These are phyloP conservation scores for Pipistrellus pygmaeus DNA, from an alignment of 2,797 vertebrate species.

Conservation along the genomic window DNA sequence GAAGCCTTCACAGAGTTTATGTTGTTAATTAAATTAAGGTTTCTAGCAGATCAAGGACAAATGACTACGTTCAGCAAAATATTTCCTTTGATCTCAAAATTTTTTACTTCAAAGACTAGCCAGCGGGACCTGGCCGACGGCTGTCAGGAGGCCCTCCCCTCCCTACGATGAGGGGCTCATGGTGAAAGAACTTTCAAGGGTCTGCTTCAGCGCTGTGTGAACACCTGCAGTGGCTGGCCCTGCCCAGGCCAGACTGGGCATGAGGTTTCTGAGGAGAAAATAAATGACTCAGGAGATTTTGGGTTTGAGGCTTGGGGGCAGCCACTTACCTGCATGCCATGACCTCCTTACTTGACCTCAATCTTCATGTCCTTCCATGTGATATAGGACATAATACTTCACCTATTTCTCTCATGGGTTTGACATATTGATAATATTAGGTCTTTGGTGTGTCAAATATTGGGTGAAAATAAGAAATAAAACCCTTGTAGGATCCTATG, in stretches of 20 bases:
- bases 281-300: neutral
- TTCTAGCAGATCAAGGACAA: conserved; percentile 68
- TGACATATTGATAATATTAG: neutral
- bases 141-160: neutral
- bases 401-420: neutral
- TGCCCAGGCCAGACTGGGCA: neutral
- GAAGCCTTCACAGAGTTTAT: conserved; percentile 63
- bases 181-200: neutral
- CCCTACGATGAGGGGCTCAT: neutral
- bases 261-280: neutral
- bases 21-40: conserved; percentile 74
- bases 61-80: conserved; percentile 59
- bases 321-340: neutral
- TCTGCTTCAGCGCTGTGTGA: neutral
- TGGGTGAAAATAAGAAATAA: neutral
- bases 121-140: neutral
- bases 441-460: neutral
- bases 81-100: conserved; percentile 74
- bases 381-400: neutral
- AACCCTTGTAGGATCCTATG: neutral
- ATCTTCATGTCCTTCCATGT: neutral
- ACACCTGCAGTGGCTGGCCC: neutral
- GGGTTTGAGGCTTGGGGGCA: neutral
- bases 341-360: neutral
- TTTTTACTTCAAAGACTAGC: conserved; percentile 65